Evolutionary conservation across 2,888 invertebrate species (phyloP).

Genomic region (Drosophila suboccidentalis): DNA sequence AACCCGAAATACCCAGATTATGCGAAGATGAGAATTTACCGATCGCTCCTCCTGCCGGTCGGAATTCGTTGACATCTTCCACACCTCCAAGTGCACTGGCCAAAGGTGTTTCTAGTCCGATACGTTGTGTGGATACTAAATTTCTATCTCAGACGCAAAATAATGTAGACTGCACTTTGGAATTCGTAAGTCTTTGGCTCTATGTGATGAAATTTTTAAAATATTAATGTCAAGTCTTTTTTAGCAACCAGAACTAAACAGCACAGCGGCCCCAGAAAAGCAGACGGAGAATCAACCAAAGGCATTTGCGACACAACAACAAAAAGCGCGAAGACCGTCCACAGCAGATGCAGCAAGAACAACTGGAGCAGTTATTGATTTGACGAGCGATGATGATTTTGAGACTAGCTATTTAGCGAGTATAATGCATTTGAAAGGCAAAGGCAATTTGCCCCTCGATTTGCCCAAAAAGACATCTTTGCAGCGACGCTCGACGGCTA

Average conservation of each 20-base stretch:
- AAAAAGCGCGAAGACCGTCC: neutral
- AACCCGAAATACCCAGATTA: neutral
- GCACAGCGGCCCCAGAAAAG: constrained; percentile 34
- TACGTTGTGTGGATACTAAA: constrained; percentile 1
- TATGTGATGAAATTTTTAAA: too few species aligned
- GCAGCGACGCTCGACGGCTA: neutral
- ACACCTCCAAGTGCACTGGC: neutral
- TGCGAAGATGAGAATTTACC: neutral
- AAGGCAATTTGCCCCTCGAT: neutral
- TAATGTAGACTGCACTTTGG: neutral
- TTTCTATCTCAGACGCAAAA: neutral
- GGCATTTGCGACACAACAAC: neutral
- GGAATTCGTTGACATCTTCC: neutral
- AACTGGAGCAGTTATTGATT: neutral
- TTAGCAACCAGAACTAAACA: constrained; percentile 45
- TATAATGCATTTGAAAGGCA: neutral
- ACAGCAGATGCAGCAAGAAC: neutral
- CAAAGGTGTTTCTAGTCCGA: neutral
- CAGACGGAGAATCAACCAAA: neutral
- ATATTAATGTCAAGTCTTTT: neutral
- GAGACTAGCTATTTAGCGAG: constrained; percentile 11
- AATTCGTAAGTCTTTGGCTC: constrained; percentile 24
- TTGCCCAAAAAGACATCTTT: neutral
- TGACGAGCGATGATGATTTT: constrained; percentile 4
- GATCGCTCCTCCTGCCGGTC: neutral